Evolutionary conservation across 2,888 invertebrate genomes (phyloP).

Genomic region (Dasypogon diadema): DNA sequence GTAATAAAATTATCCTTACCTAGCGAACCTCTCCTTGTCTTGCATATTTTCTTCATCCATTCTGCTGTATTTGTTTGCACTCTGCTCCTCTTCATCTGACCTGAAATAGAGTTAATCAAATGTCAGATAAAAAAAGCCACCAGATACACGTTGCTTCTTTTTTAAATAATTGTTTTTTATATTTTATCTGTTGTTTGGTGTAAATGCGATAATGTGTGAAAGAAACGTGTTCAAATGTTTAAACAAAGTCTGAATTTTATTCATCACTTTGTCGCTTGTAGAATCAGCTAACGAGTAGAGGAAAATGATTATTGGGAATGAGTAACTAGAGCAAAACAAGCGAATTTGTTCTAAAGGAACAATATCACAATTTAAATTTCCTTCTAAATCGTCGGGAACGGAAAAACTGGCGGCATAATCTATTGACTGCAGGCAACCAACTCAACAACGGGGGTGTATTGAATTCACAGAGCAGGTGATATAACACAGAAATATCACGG

Average conservation of each 20-base stretch:
- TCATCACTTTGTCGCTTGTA: background rate
- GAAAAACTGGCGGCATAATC: background rate
- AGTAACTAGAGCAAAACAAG: background rate
- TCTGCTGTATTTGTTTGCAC: slow-evolving; percentile 60
- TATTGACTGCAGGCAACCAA: background rate
- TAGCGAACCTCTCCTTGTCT: slow-evolving; percentile 97
- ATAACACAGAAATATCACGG: slow-evolving; percentile 1
- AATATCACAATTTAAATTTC: background rate
- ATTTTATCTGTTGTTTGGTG: no score
- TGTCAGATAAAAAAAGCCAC: slow-evolving; percentile 36
- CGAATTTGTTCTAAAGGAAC: background rate
- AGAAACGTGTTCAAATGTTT: background rate
- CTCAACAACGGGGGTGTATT: background rate
- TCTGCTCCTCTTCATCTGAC: slow-evolving; percentile 61
- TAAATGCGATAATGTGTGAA: no score
- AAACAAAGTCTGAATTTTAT: background rate
- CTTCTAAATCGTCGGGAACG: background rate
- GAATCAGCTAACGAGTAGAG: background rate
- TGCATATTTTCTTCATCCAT: slow-evolving; percentile 76
- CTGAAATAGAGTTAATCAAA: slow-evolving; percentile 55
- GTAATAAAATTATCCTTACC: slow-evolving; percentile 71
- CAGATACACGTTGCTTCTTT: no score
- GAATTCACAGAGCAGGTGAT: slow-evolving; percentile 2
- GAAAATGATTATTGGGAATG: background rate
- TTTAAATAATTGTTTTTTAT: no score